Evolutionary conservation across 2,113 vertebrate genomes (phyloP), one percentile per base, ranked within the genome.

Genomic region (Ameiurus melas): DNA sequence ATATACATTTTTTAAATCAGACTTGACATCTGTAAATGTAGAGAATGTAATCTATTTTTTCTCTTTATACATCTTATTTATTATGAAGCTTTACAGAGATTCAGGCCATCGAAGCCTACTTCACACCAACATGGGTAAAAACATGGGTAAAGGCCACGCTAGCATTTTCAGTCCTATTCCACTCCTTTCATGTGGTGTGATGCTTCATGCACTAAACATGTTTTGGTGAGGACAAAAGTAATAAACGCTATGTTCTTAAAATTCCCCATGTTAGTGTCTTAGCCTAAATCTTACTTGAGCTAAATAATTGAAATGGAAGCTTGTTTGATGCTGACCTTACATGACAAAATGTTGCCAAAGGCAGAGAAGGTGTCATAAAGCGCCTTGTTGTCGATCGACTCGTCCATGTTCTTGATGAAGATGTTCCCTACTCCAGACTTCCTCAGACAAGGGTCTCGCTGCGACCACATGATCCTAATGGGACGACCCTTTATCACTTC

Each of bases 401-500:
- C 97, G 33, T 99, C 98, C 93, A 99, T 96, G 92, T 99, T 99
- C 94, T 99, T 99, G 94, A 99, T 99, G 87, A 99, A 99, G 90
- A 99, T 92, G 25, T 99, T 99, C 85, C 98, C 98, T 87, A 99
- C 94, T 2, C 98, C 98, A 0, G 98, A 99, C 91, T 97, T 99
- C 90, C 98, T 95, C 89, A 99, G 97, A 60, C 97, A 97, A 0
- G 98, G 98, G 93, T 99, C 98, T 84, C 98, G 94, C 91, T 99
- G 98, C 58, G 98, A 99, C 98, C 98, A 99, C 98, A 99, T 99
- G 92, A 99, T 99, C 78, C 98, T 95, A 85, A 99, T 97, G 36
- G 98, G 98, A 1, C 97, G 96, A 86, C 98, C 98, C 93, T 98
- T 99, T 91, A 99, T 96, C 80, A 99, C 95, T 55, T 99, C 98